Evolutionary conservation across 2,113 vertebrate genomes (phyloP).

Genomic region (Tamias sibiricus): DNA sequence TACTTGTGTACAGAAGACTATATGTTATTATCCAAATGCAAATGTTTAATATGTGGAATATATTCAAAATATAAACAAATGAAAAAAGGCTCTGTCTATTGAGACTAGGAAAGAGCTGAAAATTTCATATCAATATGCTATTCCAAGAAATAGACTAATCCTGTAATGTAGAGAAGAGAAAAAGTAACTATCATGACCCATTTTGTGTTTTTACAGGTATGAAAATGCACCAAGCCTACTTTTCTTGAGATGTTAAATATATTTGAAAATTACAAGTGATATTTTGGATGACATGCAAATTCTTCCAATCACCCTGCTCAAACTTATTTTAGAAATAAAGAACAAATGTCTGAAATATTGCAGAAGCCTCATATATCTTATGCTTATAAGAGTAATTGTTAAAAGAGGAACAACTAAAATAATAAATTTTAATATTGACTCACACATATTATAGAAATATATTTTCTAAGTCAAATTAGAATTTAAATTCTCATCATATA

Average conservation of each 20-base stretch:
- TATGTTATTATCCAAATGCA: constrained; percentile 49
- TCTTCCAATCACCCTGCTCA: neutral
- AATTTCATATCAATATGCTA: neutral
- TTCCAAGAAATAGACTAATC: neutral
- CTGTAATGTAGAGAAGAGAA: neutral
- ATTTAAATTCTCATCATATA: neutral
- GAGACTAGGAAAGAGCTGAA: neutral
- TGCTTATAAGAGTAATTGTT: neutral
- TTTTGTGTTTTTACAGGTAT: neutral
- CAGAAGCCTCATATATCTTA: neutral
- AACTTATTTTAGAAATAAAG: constrained; percentile 33
- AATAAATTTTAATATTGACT: neutral
- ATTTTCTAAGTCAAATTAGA: neutral
- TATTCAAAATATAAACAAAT: constrained; percentile 24
- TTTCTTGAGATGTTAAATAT: neutral
- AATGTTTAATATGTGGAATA: neutral
- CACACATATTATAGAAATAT: neutral
- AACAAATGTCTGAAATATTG: neutral
- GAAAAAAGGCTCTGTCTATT: neutral
- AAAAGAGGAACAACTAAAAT: neutral
- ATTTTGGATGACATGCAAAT: neutral
- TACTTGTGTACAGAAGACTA: neutral
- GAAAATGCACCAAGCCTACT: neutral
- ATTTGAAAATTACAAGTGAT: neutral
- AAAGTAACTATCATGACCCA: neutral